Conservation (phyloP, 2,797 vertebrate genomes). For the Triplophysa bombifrons region DNA sequence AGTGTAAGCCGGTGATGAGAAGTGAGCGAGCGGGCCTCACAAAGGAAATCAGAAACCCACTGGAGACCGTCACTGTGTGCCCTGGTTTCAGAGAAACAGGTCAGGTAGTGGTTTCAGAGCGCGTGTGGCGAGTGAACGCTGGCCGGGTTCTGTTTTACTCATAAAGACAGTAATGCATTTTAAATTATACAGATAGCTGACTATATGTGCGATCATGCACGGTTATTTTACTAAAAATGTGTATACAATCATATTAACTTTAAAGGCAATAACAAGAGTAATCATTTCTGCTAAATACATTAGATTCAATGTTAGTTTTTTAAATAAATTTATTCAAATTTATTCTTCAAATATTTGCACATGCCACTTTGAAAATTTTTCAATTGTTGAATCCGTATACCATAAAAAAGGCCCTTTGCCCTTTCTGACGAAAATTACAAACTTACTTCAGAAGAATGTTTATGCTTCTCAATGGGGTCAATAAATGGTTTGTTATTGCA, state of each 20-base stretch:
- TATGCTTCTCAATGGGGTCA: background rate
- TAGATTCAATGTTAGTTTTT: too few species aligned
- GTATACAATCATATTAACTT: background rate
- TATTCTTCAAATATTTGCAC: background rate
- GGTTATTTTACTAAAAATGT: background rate
- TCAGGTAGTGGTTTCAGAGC: slow-evolving; percentile 34
- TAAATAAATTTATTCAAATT: too few species aligned
- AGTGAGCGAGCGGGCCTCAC: slow-evolving; percentile 6
- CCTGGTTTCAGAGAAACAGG: slow-evolving; percentile 45
- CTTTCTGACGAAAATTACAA: too few species aligned
- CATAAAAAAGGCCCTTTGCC: too few species aligned
- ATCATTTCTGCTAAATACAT: too few species aligned
- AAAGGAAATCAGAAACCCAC: slow-evolving; percentile 40
- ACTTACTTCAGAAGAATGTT: background rate
- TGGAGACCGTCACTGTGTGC: slow-evolving; percentile 18
- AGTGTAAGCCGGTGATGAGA: background rate
- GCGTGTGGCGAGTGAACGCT: slow-evolving; percentile 16
- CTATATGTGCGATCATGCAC: background rate
- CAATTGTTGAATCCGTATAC: background rate
- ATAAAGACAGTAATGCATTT: background rate
- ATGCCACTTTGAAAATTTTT: background rate
- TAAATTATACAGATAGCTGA: background rate
- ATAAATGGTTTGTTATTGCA: background rate
- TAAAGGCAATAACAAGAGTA: background rate
- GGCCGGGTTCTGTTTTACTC: slow-evolving; percentile 26